Evolutionary conservation across 2,113 vertebrate genomes (phyloP).

Genomic region (Ctenomys sociabilis): DNA sequence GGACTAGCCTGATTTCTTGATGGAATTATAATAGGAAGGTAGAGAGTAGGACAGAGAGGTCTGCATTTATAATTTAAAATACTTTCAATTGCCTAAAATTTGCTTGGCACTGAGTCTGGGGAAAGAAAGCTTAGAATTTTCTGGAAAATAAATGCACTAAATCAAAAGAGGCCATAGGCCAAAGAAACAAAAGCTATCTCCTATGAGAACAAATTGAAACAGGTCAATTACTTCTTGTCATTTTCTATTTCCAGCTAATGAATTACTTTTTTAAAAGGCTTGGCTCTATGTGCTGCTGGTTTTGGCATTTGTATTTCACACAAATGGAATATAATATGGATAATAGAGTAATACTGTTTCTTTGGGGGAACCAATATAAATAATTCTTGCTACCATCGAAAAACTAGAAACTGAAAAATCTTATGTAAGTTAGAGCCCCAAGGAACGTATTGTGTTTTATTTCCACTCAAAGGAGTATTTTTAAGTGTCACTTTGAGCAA

Average conservation of each 20-base stretch:
- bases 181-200: constrained; percentile 70
- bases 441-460: neutral
- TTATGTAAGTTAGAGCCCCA: neutral
- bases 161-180: constrained; percentile 45
- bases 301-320: neutral
- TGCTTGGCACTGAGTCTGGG: neutral
- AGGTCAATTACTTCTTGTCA: constrained; percentile 77
- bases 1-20: neutral
- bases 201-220: constrained; percentile 59
- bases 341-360: neutral
- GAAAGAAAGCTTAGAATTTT: neutral
- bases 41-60: neutral
- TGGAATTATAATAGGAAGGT: neutral
- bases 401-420: constrained; percentile 30
- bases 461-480: neutral
- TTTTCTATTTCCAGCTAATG: constrained; percentile 74
- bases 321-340: neutral
- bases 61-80: constrained; percentile 51
- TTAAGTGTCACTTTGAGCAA: constrained; percentile 7
- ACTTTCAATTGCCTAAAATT: constrained; percentile 26
- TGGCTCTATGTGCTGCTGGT: neutral
- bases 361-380: neutral
- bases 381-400: neutral
- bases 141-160: constrained; percentile 56
- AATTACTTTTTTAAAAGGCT: constrained; percentile 70